Conservation (phyloP, 2,888 invertebrate genomes). For the Acleris laterana region DNA sequence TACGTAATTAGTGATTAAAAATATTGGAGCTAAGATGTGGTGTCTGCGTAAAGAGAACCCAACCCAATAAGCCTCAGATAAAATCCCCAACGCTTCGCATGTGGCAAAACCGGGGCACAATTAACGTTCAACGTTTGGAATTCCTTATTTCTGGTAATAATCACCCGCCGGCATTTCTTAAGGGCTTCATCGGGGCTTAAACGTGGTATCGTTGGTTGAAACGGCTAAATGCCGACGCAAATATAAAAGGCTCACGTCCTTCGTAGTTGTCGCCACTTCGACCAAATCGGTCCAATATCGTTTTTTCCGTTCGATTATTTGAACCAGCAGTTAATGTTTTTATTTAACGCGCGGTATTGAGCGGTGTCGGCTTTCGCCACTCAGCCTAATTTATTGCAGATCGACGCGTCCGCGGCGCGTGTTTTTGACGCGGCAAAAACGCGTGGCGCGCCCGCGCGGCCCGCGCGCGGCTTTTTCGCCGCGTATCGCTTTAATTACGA, state of each 20-base stretch:
- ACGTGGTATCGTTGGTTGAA: slow-evolving; percentile 29
- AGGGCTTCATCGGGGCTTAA: slow-evolving; percentile 23
- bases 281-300: slow-evolving; percentile 77
- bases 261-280: slow-evolving; percentile 57
- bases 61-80: neutral
- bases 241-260: slow-evolving; percentile 41
- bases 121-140: slow-evolving; percentile 11
- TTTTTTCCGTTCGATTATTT: slow-evolving; percentile 79
- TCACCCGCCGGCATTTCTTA: slow-evolving; percentile 23
- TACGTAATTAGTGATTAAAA: too few relatives aligned
- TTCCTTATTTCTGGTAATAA: slow-evolving; percentile 15
- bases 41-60: neutral
- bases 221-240: slow-evolving; percentile 35
- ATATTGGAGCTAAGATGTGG: too few relatives aligned
- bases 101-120: slow-evolving; percentile 16
- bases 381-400: slow-evolving; percentile 78
- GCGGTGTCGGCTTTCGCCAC: slow-evolving; percentile 79
- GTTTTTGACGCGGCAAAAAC: slow-evolving; percentile 77
- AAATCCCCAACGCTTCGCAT: neutral
- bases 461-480: slow-evolving; percentile 66
- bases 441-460: slow-evolving; percentile 59
- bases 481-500: slow-evolving; percentile 78
- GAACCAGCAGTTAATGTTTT: slow-evolving; percentile 81
- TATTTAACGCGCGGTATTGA: slow-evolving; percentile 81
- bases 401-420: slow-evolving; percentile 62